These are phyloP conservation scores for Nephotettix cincticeps DNA, from an alignment of 1,140 invertebrate species.

Conservation along the genomic window DNA sequence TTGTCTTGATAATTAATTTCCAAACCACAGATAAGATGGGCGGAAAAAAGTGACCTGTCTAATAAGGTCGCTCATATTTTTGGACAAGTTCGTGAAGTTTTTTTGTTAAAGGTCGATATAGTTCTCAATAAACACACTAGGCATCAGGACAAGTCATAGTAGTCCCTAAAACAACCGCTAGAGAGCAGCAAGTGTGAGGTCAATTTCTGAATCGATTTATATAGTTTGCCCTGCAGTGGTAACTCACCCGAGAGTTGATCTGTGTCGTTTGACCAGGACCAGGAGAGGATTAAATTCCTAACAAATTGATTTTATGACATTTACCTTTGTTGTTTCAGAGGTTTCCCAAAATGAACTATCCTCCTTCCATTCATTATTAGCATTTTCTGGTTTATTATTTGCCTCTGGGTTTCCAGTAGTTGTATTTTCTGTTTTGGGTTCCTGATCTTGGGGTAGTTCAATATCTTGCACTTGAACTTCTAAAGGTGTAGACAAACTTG, in stretches of 20 bases:
- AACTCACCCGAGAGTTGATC: too few relatives aligned
- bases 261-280: too few relatives aligned
- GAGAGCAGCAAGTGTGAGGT: too few relatives aligned
- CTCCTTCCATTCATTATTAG: constrained; percentile 25
- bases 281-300: too few relatives aligned
- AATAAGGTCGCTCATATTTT: neutral
- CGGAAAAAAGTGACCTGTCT: neutral
- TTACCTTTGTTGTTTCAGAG: constrained; percentile 17
- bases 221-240: too few relatives aligned
- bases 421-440: constrained; percentile 3
- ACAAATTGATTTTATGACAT: too few relatives aligned
- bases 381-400: neutral
- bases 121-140: too few relatives aligned
- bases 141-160: too few relatives aligned
- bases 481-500: neutral
- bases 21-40: neutral
- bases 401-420: neutral
- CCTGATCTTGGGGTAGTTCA: neutral
- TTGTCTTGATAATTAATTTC: neutral
- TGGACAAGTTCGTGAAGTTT: too few relatives aligned
- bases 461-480: neutral
- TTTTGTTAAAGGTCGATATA: too few relatives aligned
- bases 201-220: too few relatives aligned
- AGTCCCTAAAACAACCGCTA: too few relatives aligned
- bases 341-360: constrained; percentile 27